Base-by-base conservation (phyloP, 1,140 invertebrate genomes). In the Globodera rostochiensis region DNA sequence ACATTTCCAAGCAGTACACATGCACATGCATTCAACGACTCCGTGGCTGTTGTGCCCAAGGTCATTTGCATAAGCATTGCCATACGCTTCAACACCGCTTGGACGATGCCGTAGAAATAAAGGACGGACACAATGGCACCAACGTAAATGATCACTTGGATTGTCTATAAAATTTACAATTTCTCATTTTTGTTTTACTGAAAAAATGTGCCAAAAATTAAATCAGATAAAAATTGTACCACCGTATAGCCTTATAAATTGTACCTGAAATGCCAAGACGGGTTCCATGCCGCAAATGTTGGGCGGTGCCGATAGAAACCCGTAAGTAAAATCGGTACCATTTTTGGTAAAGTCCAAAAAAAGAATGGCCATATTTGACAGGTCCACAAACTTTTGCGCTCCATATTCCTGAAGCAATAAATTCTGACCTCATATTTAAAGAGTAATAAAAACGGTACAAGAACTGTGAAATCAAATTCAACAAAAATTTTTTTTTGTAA, bases 1-100 rank as follows among this genome's bases (percentile, higher is more conserved):
- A 78, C 77, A 94, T 94, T 94, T 86, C 95, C 95, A 4, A 97
- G 90, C 87, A 96, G 96, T n/a, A 95, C 94, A 89, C 95, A 96
- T 1, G 94, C 95, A 2, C 94, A 93, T 21, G 94, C 93, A 83
- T 93, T 95, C 45, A 97, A 93, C 79, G 95, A 96, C 91, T 97
- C 96, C 76, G 94, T 95, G 19, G 95, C 94, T 0, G 95, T 95
- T 6, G 95, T 97, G 19, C 93, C 94, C 73, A 80, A n/a, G n/a
- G 79, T 80, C 9, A 80, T 8, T 83, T 75, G 74, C 83, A 82
- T 64, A 53, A 74, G 71, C 67, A 71, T 25, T 69, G 60, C 50
- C 45, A 82, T 53, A 57, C 60, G 74, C 75, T 78, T 64, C 46
- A 77, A 45, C 60, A 80, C 77, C 25, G 19, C 25, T 76, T 53